phyloP scores from a whole-genome alignment of 2,113 vertebrate genomes.

The Chamaetylas fuelleborni region DNA sequence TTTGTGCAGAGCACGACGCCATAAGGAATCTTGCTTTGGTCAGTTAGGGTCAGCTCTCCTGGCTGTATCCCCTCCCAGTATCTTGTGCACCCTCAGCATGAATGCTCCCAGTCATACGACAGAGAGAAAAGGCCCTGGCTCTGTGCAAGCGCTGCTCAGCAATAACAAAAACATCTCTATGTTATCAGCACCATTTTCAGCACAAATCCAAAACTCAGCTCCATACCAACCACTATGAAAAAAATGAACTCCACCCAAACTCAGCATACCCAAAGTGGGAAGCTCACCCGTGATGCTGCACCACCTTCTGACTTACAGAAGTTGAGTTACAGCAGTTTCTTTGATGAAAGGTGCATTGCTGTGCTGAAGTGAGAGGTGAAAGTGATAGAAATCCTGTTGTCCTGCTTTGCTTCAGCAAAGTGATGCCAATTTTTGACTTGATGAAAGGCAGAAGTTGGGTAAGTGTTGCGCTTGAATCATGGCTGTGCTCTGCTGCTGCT shows the following conservation, averaged over 20 bases:
- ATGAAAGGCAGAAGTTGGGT: background rate
- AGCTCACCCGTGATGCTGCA: background rate
- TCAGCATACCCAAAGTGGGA: background rate
- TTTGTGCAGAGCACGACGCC: background rate
- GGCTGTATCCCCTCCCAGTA: background rate
- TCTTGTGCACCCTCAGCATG: background rate
- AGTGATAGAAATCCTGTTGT: background rate
- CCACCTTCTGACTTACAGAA: background rate
- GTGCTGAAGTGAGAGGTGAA: background rate
- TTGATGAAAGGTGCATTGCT: background rate
- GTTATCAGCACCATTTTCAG: background rate
- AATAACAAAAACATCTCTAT: background rate
- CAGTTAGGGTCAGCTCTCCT: background rate
- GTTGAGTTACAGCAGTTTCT: background rate
- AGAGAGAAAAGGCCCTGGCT: background rate
- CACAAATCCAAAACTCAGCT: background rate
- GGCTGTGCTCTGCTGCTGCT: background rate
- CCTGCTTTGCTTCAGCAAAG: background rate
- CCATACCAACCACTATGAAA: background rate
- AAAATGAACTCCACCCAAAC: background rate
- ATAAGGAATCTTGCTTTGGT: background rate
- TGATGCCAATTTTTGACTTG: background rate
- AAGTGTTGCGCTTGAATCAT: background rate
- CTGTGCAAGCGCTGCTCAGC: background rate
- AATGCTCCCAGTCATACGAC: fast-evolving